Conservation (phyloP, 2,797 vertebrate species). For the Acrocephalus scirpaceus region DNA sequence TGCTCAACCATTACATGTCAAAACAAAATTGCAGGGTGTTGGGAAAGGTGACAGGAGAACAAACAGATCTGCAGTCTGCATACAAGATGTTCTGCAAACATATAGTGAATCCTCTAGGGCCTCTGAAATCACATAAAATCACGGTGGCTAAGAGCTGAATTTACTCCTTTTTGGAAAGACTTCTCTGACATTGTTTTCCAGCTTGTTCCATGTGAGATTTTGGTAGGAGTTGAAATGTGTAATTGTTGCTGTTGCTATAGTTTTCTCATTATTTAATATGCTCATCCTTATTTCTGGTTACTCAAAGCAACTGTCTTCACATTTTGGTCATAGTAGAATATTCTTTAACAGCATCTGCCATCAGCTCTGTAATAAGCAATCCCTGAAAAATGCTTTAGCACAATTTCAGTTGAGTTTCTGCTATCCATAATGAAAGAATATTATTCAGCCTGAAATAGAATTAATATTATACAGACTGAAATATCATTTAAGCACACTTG, state of each 20-base stretch:
- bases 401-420: neutral
- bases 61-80: neutral
- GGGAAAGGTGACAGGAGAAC: neutral
- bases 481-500: neutral
- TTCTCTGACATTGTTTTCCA: neutral
- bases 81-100: neutral
- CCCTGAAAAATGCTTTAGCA: neutral
- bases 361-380: neutral
- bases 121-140: neutral
- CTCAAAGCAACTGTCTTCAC: neutral
- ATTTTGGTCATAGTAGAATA: neutral
- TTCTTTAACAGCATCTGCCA: neutral
- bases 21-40: neutral
- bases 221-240: neutral
- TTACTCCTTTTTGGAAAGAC: neutral
- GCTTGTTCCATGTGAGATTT: neutral
- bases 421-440: neutral
- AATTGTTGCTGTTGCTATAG: neutral
- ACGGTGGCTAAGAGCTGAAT: neutral
- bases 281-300: neutral
- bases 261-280: neutral
- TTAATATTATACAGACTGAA: neutral
- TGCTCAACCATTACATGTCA: neutral
- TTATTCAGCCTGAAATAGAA: neutral
- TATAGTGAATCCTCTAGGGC: neutral